Evolutionary conservation across 1,140 invertebrate genomes (phyloP).

Genomic region (Akabosia matsudoensis): DNA sequence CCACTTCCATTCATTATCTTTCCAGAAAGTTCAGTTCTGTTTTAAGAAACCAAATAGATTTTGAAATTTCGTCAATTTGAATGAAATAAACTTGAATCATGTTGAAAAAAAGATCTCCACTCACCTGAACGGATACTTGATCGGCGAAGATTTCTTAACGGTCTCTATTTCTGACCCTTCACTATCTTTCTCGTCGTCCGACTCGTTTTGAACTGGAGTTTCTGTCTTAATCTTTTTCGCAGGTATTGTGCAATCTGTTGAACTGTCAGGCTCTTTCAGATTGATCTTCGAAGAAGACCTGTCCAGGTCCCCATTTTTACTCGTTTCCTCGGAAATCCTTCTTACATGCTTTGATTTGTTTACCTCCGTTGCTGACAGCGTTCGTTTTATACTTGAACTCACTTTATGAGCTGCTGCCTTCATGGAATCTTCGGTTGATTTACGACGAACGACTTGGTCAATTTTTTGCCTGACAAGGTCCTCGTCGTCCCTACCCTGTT

Average conservation of each 20-base stretch:
- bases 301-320: not conserved
- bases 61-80: too few species aligned
- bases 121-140: conserved; percentile 45
- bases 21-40: conserved; percentile 64
- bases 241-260: not conserved
- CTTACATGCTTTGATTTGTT: not conserved
- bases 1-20: conserved; percentile 65
- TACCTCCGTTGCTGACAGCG: conserved; percentile 10
- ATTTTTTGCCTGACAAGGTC: conserved; percentile 38
- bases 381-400: conserved; percentile 25
- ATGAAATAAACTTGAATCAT: too few species aligned
- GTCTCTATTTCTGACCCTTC: conserved; percentile 23
- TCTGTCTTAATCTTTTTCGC: conserved; percentile 1
- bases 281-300: not conserved
- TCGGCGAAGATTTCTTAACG: conserved; percentile 22
- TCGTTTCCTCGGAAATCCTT: not conserved
- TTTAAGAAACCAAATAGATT: too few species aligned
- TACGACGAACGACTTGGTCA: conserved; percentile 37
- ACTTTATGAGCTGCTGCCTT: conserved; percentile 30
- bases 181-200: conserved; percentile 28
- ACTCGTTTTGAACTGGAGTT: not conserved
- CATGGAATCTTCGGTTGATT: conserved; percentile 35
- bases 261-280: not conserved
- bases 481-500: conserved; percentile 37
- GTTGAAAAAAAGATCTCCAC: too few species aligned